Percentiles rank a stretch among this genome's conserved stretches.
Conservation (phyloP, 1,140 invertebrate genomes). For the Lasioglossum albipes region DNA sequence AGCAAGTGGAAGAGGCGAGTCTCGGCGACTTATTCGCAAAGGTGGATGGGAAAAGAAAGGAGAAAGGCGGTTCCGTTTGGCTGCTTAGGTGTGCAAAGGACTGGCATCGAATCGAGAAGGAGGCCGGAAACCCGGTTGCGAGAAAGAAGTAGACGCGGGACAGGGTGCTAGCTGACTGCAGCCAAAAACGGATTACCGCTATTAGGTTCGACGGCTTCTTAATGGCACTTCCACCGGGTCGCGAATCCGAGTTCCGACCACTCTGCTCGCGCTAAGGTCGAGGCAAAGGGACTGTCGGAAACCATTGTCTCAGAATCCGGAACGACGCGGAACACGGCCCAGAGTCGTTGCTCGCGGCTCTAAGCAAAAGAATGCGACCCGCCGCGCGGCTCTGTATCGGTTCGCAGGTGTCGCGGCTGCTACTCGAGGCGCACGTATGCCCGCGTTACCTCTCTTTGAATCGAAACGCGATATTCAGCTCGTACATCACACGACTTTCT, state of each 20-base stretch:
- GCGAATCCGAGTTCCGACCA: background rate
- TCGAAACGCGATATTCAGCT: conserved; percentile 11
- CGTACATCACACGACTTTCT: background rate
- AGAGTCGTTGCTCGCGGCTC: background rate
- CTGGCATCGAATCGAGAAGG: conserved; percentile 21
- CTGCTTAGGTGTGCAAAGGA: background rate
- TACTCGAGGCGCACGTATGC: conserved; percentile 3
- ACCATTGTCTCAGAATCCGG: background rate
- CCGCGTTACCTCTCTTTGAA: background rate
- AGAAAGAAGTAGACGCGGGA: background rate
- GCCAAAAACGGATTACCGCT: conserved; percentile 42
- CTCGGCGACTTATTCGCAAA: background rate
- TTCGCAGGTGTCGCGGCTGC: conserved; percentile 7
- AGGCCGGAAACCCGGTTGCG: background rate
- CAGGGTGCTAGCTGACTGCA: conserved; percentile 8
- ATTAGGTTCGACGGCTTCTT: conserved; percentile 22
- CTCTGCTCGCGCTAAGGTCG: conserved; percentile 10
- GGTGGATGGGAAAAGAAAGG: background rate
- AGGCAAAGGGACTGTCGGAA: background rate
- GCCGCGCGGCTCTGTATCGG: background rate
- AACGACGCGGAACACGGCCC: background rate
- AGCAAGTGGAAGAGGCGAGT: background rate
- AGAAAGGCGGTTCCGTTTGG: background rate
- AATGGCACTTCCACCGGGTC: conserved; percentile 22
- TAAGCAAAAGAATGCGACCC: background rate